Evolutionary conservation across 2,113 vertebrate genomes (phyloP), one percentile per base, ranked within the genome.

Genomic region (Amia ocellicauda): DNA sequence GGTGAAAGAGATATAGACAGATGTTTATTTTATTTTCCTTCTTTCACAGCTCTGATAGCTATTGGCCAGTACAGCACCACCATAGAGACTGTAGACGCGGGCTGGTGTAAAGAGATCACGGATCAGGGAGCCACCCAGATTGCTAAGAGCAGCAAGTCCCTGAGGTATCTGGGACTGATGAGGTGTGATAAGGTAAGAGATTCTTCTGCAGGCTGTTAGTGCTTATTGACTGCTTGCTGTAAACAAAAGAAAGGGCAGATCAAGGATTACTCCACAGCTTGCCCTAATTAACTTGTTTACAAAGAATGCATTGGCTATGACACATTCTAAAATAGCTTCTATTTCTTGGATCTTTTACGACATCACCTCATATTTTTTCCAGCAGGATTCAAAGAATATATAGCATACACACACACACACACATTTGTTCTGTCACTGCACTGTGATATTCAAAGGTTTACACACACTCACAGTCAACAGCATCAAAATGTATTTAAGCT

Each of bases 81-180:
- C 16, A 98, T 98, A 72, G 96, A 99, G 84, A 98, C 96, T 0
- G 96, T 99, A 83, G 97, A 99, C 66, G 97, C 96, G 0, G 97
- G 96, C 57, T 99, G 97, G 97, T 99, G 97, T 81, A 96, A 98
- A 73, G 97, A 98, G 78, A 99, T 98, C 69, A 99, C 96, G 1
- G 97, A 98, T 76, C 90, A 92, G 70, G 96, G 96, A 75, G 96
- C 96, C 76, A 98, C 91, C 8, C 90, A 97, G 80, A 98, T 98
- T 64, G 95, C 96, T 57, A 92, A 93, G 79, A 96, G 89, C 89
- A 98, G 97, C 91, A 97, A 94, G 73, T 98, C 95, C 40, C 93
- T 99, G 62, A 87, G 93, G 74, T 99, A 99, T 64, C 74, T 99
- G 84, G 97, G 97, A 14, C 85, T 99, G 78, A 99, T 99, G 97